phyloP scores from a whole-genome alignment of 2,113 vertebrate species.

The Opisthocomus hoazin region DNA sequence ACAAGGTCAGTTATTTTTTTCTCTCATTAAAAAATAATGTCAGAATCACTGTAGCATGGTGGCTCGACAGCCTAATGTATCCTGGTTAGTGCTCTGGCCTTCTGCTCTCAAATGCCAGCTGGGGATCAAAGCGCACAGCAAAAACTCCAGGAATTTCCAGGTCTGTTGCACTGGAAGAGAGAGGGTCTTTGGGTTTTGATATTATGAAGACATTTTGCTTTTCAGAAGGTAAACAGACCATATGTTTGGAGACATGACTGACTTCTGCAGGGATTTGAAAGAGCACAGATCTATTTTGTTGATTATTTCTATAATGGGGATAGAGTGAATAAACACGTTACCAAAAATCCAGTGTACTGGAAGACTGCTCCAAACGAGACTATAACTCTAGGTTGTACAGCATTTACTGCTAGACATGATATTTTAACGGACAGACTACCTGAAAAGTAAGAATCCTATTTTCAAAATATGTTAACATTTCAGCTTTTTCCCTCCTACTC shows the following conservation, averaged over 20 bases:
- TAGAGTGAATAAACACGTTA: constrained; percentile 45
- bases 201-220: constrained; percentile 43
- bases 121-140: background rate
- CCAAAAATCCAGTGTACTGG: constrained; percentile 20
- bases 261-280: constrained; percentile 45
- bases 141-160: constrained; percentile 22
- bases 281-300: constrained; percentile 42
- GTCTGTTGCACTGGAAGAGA: constrained; percentile 38
- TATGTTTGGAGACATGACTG: constrained; percentile 54
- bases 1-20: constrained; percentile 48
- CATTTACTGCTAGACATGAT: background rate
- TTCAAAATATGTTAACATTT: background rate
- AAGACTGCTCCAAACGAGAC: background rate
- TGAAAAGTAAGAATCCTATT: background rate
- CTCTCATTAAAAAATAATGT: constrained; percentile 24
- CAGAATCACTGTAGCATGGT: constrained; percentile 5
- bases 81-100: constrained; percentile 42
- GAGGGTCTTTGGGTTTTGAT: constrained; percentile 26
- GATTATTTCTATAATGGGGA: constrained; percentile 57
- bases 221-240: constrained; percentile 46
- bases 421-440: background rate
- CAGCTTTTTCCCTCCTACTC: background rate
- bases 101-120: constrained; percentile 19
- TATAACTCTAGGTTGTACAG: background rate
- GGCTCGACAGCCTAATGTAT: background rate